Percentiles rank a stretch among this genome's conserved stretches.
These are phyloP conservation scores for Sarcophaga bullata DNA, from an alignment of 1,140 invertebrate genomes.

Conservation along the genomic window DNA sequence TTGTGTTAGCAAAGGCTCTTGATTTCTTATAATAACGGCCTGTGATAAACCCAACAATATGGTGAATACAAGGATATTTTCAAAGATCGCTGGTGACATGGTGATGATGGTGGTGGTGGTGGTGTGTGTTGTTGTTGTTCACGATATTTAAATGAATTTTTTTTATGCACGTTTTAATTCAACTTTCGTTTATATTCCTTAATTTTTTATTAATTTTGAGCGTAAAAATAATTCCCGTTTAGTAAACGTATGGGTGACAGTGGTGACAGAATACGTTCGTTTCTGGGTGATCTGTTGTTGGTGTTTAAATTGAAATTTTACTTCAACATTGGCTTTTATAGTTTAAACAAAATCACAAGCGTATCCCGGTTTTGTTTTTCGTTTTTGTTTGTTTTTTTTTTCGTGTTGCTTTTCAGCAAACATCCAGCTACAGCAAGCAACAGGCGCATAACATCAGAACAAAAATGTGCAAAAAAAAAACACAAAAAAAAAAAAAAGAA, in stretches of 20 bases:
- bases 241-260: not conserved
- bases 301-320: conserved; percentile 32
- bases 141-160: not conserved
- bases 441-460: not conserved
- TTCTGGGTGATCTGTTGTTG: conserved; percentile 23
- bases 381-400: too few species aligned
- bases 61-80: conserved; percentile 5
- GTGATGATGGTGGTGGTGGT: not conserved
- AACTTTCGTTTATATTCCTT: not conserved
- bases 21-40: not conserved
- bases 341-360: conserved; percentile 20
- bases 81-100: not conserved
- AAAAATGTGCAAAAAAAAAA: not conserved
- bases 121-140: not conserved
- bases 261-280: conserved; percentile 7
- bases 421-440: not conserved
- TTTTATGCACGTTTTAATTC: conserved; percentile 32
- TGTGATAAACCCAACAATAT: conserved; percentile 9
- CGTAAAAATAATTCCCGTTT: not conserved
- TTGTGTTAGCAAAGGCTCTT: too few species aligned
- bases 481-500: not conserved
- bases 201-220: not conserved
- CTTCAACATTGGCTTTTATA: conserved; percentile 30
- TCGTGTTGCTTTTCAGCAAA: too few species aligned
- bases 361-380: not conserved